Conservation (phyloP, 2,113 vertebrate genomes). For the Jacana jacana region DNA sequence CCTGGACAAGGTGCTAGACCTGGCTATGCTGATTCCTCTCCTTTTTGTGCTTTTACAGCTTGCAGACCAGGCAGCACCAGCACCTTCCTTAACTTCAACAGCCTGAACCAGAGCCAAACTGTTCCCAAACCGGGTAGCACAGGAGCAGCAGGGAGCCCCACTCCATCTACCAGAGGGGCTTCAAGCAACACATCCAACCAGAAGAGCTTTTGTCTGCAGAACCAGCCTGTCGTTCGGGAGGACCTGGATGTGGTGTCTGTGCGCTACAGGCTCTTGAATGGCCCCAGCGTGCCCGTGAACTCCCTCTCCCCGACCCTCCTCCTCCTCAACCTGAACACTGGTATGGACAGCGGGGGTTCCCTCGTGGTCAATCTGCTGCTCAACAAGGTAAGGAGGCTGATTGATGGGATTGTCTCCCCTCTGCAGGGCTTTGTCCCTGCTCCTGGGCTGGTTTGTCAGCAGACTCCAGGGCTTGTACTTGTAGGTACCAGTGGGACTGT, state of each 20-base stretch:
- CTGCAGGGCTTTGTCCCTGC: not conserved
- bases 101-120: slow-evolving; percentile 55
- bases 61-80: slow-evolving; percentile 61
- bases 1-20: not conserved
- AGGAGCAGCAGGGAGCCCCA: not conserved
- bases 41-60: slow-evolving; percentile 25
- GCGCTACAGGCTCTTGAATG: slow-evolving; percentile 77
- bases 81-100: slow-evolving; percentile 37
- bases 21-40: not conserved
- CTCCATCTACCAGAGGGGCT: not conserved
- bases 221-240: slow-evolving; percentile 80
- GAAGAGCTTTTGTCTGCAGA: slow-evolving; percentile 75
- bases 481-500: not conserved
- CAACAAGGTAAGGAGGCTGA: slow-evolving; percentile 76
- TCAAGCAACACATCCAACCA: accelerated
- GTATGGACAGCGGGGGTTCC: slow-evolving; percentile 85
- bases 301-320: slow-evolving; percentile 78
- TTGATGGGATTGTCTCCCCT: not conserved
- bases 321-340: slow-evolving; percentile 76
- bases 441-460: not conserved
- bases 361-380: slow-evolving; percentile 82
- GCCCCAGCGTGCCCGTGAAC: slow-evolving; percentile 71
- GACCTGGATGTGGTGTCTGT: slow-evolving; percentile 87
- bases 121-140: not conserved
- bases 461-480: not conserved